Evolutionary conservation across 2,113 vertebrate species (phyloP).

Genomic region (Lethenteron reissneri): DNA sequence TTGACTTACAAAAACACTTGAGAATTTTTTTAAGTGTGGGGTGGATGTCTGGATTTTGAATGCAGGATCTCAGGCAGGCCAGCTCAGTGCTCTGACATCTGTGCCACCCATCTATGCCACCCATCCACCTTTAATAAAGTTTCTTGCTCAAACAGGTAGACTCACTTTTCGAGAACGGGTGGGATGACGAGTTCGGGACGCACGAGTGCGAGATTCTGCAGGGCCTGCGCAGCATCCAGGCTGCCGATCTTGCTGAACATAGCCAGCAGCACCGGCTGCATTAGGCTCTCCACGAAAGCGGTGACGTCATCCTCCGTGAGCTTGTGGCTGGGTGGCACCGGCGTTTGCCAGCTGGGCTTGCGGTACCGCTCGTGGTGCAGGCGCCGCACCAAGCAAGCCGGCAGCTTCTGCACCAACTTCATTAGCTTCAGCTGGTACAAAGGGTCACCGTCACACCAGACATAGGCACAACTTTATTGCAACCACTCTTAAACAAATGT

Average conservation of each 20-base stretch:
- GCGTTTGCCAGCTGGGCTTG: conserved; percentile 62
- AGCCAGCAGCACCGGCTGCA: conserved; percentile 82
- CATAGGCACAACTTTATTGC: no score
- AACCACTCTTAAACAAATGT: no score
- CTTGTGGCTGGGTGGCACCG: conserved; percentile 65
- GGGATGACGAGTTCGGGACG: conserved; percentile 89
- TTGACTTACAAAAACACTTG: no score
- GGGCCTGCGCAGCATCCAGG: conserved; percentile 76
- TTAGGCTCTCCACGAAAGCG: conserved; percentile 75
- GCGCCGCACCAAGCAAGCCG: conserved; percentile 59
- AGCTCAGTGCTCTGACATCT: no score
- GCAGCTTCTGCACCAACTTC: conserved; percentile 84
- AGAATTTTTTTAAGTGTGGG: no score
- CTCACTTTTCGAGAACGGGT: conserved; percentile 83
- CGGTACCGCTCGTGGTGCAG: conserved; percentile 77
- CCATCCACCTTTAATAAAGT: background rate
- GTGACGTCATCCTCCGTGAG: conserved; percentile 82
- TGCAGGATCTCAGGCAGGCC: no score
- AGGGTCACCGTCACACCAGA: no score
- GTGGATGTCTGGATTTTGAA: no score
- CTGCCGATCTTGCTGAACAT: conserved; percentile 99
- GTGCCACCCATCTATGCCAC: background rate
- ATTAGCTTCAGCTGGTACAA: conserved; percentile 55
- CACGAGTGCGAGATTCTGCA: conserved; percentile 91
- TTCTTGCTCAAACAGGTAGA: conserved; percentile 1